phyloP scores from a whole-genome alignment of 2,888 invertebrate genomes.

The Diloba caeruleocephala region DNA sequence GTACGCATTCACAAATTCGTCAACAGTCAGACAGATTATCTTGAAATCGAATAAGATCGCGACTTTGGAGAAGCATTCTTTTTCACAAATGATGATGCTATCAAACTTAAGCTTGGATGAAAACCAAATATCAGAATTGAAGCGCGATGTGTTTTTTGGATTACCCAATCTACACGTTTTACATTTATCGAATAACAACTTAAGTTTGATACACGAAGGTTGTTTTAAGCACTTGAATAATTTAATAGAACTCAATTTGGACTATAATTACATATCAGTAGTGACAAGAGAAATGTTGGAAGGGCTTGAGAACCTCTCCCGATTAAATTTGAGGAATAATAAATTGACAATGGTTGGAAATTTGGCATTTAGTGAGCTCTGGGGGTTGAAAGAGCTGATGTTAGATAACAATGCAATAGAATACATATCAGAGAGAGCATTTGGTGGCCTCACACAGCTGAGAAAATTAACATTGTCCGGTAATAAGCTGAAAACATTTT shows the following conservation, averaged over 20 bases:
- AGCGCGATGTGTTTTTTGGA: constrained; percentile 92
- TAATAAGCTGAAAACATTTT: constrained; percentile 92
- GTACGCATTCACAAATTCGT: constrained; percentile 93
- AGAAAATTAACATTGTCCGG: constrained; percentile 92
- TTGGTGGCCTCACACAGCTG: constrained; percentile 92
- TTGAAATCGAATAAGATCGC: constrained; percentile 92
- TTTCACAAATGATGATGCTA: constrained; percentile 92
- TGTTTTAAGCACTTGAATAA: constrained; percentile 93
- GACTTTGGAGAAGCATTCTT: constrained; percentile 91
- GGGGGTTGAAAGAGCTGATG: constrained; percentile 91
- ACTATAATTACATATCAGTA: constrained; percentile 92
- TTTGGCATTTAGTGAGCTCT: constrained; percentile 93
- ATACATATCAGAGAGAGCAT: constrained; percentile 93
- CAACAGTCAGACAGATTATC: constrained; percentile 91
- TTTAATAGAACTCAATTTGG: constrained; percentile 94
- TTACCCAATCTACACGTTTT: constrained; percentile 92
- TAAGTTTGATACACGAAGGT: constrained; percentile 95
- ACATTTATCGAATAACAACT: constrained; percentile 95
- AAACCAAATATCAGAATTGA: constrained; percentile 93
- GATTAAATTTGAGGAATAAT: constrained; percentile 93
- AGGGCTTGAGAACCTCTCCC: constrained; percentile 92
- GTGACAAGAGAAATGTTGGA: constrained; percentile 93
- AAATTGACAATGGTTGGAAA: constrained; percentile 94
- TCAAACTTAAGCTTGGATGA: constrained; percentile 92
- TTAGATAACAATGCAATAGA: constrained; percentile 92